phyloP scores from a whole-genome alignment of 2,113 vertebrate genomes.

The Nannobrachium achirus region DNA sequence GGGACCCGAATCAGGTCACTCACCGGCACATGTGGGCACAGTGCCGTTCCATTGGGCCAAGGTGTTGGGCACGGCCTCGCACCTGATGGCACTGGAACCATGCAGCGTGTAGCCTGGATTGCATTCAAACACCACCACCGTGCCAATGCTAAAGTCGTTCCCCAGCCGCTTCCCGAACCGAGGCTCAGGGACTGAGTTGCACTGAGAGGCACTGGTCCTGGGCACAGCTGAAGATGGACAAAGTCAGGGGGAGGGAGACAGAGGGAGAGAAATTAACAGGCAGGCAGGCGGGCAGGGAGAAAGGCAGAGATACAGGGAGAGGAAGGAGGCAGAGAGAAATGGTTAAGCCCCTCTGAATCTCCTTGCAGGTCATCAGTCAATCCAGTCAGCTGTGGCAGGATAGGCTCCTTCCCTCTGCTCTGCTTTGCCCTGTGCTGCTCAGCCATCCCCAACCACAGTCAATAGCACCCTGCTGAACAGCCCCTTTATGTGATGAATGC shows the following conservation, averaged over 20 bases:
- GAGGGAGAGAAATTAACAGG: background rate
- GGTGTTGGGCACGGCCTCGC: slow-evolving; percentile 92
- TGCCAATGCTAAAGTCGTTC: slow-evolving; percentile 94
- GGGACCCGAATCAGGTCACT: slow-evolving; percentile 61
- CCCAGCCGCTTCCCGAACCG: slow-evolving; percentile 94
- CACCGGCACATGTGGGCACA: slow-evolving; percentile 94
- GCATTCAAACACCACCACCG: slow-evolving; percentile 93
- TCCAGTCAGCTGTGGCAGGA: slow-evolving; percentile 49
- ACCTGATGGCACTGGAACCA: slow-evolving; percentile 91
- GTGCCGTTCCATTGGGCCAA: slow-evolving; percentile 98
- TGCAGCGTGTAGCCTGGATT: slow-evolving; percentile 94
- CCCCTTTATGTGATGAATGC: slow-evolving; percentile 27
- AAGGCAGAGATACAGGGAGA: background rate
- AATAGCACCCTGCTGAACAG: slow-evolving; percentile 36
- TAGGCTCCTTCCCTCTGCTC: slow-evolving; percentile 46
- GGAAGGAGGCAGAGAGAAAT: slow-evolving; percentile 42
- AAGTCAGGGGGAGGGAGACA: background rate
- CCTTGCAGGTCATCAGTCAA: slow-evolving; percentile 52
- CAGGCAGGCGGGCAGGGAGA: background rate
- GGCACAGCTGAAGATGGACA: slow-evolving; percentile 86
- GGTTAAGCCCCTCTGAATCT: slow-evolving; percentile 48
- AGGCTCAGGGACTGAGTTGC: slow-evolving; percentile 96
- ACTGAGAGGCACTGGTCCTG: slow-evolving; percentile 95
- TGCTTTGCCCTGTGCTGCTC: slow-evolving; percentile 31
- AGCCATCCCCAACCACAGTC: slow-evolving; percentile 14